phyloP scores from a whole-genome alignment of 2,797 vertebrate genomes.

The Podarcis lilfordi region DNA sequence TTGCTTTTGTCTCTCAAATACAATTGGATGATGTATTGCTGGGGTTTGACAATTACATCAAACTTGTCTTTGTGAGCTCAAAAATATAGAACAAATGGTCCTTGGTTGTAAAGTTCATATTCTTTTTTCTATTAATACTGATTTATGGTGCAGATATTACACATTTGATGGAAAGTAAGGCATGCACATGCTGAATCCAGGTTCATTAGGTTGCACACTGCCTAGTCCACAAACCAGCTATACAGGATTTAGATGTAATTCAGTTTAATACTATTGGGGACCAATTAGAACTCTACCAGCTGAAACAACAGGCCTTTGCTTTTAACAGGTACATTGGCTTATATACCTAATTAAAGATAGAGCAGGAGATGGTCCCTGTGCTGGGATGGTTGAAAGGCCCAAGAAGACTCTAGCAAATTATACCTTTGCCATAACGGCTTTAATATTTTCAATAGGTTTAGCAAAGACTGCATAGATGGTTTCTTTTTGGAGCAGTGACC shows the following conservation, averaged over 20 bases:
- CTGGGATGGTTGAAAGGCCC: not conserved
- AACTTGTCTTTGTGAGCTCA: not conserved
- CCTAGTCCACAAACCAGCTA: not conserved
- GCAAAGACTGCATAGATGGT: not conserved
- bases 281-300: not conserved
- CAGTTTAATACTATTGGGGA: not conserved
- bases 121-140: not conserved
- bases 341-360: not conserved
- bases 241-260: not conserved
- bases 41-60: not conserved
- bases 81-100: not conserved
- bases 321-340: not conserved
- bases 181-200: not conserved
- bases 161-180: not conserved
- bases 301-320: not conserved
- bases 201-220: not conserved
- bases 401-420: not conserved
- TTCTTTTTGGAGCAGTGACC: not conserved
- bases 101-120: not conserved
- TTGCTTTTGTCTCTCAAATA: not conserved
- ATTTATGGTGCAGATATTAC: not conserved
- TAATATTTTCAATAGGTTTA: not conserved
- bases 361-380: not conserved
- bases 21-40: not conserved
- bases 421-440: not conserved